Evolutionary conservation across 2,797 vertebrate species (phyloP).

Genomic region (Dromococcyx pavoninus): DNA sequence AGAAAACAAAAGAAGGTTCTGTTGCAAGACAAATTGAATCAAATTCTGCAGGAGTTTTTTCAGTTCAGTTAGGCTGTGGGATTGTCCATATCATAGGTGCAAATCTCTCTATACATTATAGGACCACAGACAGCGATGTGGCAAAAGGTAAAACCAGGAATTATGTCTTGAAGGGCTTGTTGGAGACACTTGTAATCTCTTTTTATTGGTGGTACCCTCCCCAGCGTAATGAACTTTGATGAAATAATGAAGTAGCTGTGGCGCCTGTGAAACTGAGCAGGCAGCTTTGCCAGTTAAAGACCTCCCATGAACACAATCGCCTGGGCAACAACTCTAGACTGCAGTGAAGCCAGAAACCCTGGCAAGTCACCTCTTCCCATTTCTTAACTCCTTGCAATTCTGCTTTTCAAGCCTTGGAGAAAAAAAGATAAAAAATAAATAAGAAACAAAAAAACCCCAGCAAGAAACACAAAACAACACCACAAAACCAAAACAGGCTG

Average conservation of each 20-base stretch:
- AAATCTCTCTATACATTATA: conserved; percentile 63
- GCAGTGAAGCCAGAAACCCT: conserved; percentile 57
- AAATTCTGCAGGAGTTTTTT: conserved; percentile 54
- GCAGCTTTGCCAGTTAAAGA: conserved; percentile 67
- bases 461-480: no score
- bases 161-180: conserved; percentile 73
- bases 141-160: conserved; percentile 67
- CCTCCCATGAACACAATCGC: conserved; percentile 75
- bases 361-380: conserved; percentile 42
- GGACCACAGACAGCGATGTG: conserved; percentile 71
- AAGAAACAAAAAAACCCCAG: no score
- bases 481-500: no score
- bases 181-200: conserved; percentile 78
- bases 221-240: conserved; percentile 78
- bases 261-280: conserved; percentile 75
- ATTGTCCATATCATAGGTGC: conserved; percentile 61
- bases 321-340: conserved; percentile 44
- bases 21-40: conserved; percentile 65
- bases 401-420: background rate
- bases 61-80: conserved; percentile 62
- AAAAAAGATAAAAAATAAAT: background rate
- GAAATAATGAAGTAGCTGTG: conserved; percentile 77
- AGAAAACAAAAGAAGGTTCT: conserved; percentile 48
- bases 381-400: conserved; percentile 32
- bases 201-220: conserved; percentile 78